Percentiles rank a stretch among this genome's conserved stretches.
These are phyloP conservation scores for Oscheius sp. DNA, from an alignment of 2,888 invertebrate genomes.

Conservation along the genomic window DNA sequence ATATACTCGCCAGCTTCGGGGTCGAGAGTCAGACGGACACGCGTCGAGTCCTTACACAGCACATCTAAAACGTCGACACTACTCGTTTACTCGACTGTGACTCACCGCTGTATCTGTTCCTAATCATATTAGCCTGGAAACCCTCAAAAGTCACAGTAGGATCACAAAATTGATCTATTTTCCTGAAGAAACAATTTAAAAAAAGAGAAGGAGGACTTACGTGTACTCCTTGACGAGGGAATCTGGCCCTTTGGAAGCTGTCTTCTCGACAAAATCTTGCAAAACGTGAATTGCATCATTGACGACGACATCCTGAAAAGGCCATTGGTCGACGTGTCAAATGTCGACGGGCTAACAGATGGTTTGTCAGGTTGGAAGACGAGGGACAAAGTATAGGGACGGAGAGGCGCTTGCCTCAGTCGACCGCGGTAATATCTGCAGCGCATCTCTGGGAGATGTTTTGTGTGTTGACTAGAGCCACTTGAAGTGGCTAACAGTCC, in stretches of 20 bases:
- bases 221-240: slow-evolving; percentile 49
- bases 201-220: slow-evolving; percentile 12
- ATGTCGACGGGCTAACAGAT: not conserved
- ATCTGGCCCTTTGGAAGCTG: slow-evolving; percentile 49
- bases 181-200: slow-evolving; percentile 21
- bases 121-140: slow-evolving; percentile 57
- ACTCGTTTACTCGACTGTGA: not conserved
- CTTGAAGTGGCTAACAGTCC: not conserved
- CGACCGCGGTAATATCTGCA: slow-evolving; percentile 47
- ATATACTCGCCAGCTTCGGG: slow-evolving; percentile 50
- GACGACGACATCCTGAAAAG: slow-evolving; percentile 17
- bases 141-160: slow-evolving; percentile 44
- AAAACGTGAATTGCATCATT: slow-evolving; percentile 25
- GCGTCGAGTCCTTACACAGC: slow-evolving; percentile 48
- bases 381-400: slow-evolving; percentile 38
- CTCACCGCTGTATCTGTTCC: slow-evolving; percentile 60
- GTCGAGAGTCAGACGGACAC: slow-evolving; percentile 45
- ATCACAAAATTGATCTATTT: slow-evolving; percentile 46
- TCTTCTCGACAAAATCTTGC: slow-evolving; percentile 48
- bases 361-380: slow-evolving; percentile 7
- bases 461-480: not conserved
- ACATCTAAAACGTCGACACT: slow-evolving; percentile 41
- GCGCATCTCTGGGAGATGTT: slow-evolving; percentile 13
- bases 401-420: slow-evolving; percentile 41
- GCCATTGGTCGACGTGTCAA: not conserved